Conservation (phyloP, 1,140 invertebrate species). For the Cyphomyrmex costatus region DNA sequence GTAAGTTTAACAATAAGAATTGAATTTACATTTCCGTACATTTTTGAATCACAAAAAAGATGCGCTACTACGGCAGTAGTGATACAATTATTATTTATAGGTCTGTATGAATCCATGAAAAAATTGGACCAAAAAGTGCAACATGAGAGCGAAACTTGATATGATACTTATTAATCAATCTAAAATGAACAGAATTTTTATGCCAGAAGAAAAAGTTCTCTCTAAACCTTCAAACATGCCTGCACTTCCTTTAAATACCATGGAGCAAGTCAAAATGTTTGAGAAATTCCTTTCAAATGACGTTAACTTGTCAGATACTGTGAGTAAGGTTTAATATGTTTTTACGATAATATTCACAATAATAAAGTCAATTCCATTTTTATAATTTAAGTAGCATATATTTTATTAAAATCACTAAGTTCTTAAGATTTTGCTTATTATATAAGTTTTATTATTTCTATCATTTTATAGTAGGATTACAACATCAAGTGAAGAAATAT, state of each 20-base stretch:
- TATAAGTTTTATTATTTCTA: too few relatives aligned
- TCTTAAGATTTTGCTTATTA: too few relatives aligned
- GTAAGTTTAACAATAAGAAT: too few relatives aligned
- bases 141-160: neutral
- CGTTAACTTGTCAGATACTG: neutral
- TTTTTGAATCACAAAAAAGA: neutral
- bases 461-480: too few relatives aligned
- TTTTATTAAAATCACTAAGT: too few relatives aligned
- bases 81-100: neutral
- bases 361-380: neutral
- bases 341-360: neutral
- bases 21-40: neutral
- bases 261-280: neutral
- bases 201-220: neutral
- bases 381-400: neutral
- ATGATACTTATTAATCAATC: neutral
- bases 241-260: neutral
- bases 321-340: conserved; percentile 2
- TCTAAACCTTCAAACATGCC: conserved; percentile 1
- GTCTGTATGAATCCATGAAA: neutral
- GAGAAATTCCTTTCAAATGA: neutral
- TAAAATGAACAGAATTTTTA: neutral
- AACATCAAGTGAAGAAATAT: neutral
- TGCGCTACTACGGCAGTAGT: too few relatives aligned
- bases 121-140: neutral